phyloP scores from a whole-genome alignment of 2,113 vertebrate species.

The Chitala chitala region DNA sequence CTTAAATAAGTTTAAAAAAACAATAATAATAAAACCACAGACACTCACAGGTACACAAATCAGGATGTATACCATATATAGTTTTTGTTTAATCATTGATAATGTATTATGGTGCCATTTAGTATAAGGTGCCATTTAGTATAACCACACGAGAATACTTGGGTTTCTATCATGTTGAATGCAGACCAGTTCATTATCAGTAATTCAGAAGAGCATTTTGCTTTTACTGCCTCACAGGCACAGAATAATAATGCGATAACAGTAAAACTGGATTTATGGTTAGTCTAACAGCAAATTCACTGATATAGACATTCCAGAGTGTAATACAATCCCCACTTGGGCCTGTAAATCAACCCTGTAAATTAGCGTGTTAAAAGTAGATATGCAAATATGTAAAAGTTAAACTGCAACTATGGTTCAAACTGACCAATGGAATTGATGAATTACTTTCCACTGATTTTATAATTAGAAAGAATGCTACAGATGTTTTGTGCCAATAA shows the following conservation, averaged over 20 bases:
- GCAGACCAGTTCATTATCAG: not conserved
- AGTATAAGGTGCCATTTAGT: not conserved
- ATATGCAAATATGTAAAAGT: not conserved
- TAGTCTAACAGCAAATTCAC: conserved; percentile 1
- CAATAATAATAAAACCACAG: no score
- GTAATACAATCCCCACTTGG: not conserved
- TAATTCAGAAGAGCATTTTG: not conserved
- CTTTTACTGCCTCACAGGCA: not conserved
- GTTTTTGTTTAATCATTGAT: not conserved
- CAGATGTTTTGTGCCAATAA: not conserved
- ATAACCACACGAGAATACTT: not conserved
- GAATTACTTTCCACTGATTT: not conserved
- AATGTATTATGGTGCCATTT: not conserved
- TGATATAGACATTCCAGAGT: conserved; percentile 9
- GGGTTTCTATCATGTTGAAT: not conserved
- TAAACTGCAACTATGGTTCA: not conserved
- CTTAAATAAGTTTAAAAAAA: no score
- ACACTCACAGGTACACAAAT: not conserved
- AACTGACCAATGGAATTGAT: not conserved
- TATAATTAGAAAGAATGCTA: not conserved
- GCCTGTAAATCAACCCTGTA: not conserved
- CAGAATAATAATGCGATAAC: not conserved
- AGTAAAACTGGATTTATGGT: conserved; percentile 9
- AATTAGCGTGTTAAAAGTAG: not conserved
- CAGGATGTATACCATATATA: not conserved